Base-by-base conservation (phyloP, 2,113 vertebrate species). In the Erpornis zantholeuca region DNA sequence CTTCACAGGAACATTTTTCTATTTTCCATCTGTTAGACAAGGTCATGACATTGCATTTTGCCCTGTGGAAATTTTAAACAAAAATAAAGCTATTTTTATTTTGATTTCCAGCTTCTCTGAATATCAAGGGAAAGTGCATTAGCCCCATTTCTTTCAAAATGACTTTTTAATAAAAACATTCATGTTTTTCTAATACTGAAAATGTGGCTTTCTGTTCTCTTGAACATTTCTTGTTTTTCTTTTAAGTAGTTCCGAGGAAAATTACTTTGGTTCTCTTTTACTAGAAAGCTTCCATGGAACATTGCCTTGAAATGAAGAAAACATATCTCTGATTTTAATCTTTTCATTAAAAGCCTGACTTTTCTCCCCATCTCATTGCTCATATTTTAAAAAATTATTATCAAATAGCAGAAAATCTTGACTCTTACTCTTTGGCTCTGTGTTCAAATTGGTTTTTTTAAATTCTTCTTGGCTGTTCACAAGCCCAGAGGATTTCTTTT, bases 401-500 rank as follows among this genome's bases (percentile, higher is more conserved):
- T 91, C 56, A 75, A 86, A 66, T 25, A 57, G 53, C 31, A 91
- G 33, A 95, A 90, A 86, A 80, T 49, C 44, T 86, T 83, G 20
- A 80, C 31, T 63, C 42, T 61, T 87, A n/a, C 31, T 54, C 35
- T 86, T 88, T 65, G 64, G 44, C 68, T 90, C 82, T 52, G 40
- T 6, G 5, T 85, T 90, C 69, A 81, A 8, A 90, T 21, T 52
- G 68, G 44, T 9, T 33, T 82, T 85, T 85, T 83, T 11, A 94
- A 83, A 78, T 77, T 95, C 94, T 75, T 78, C 50, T 49, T 79
- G 85, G 68, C 90, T 68, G 47, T 82, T 94, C 92, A 89, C 89
- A 96, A 84, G 73, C 89, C 88, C 65, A 65, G 53, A 89, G 89
- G 96, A 96, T 88, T 95, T 94, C 56, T 71, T 88, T 94, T 92